Conservation (phyloP, 2,113 vertebrate species). For the Chaenocephalus aceratus region DNA sequence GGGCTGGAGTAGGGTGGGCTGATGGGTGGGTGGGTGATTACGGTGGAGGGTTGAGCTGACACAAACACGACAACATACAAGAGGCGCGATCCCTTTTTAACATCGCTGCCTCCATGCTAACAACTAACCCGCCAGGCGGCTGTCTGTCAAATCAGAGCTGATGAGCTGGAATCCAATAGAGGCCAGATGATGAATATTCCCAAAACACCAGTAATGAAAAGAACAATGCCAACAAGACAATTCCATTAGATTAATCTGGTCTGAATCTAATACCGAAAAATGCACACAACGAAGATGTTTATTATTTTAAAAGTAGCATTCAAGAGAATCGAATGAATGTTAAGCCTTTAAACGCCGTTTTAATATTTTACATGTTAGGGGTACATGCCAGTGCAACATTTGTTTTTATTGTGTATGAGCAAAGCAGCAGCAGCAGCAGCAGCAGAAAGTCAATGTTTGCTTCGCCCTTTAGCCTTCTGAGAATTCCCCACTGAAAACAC, state of each 20-base stretch:
- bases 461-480: slow-evolving; percentile 68
- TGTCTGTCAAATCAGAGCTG: slow-evolving; percentile 66
- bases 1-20: slow-evolving; percentile 62
- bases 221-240: slow-evolving; percentile 56
- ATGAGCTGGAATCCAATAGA: slow-evolving; percentile 72
- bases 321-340: background rate
- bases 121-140: slow-evolving; percentile 58
- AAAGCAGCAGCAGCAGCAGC: slow-evolving; percentile 27
- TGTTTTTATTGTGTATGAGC: slow-evolving; percentile 43
- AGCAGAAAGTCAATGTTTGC: slow-evolving; percentile 64
- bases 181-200: slow-evolving; percentile 68
- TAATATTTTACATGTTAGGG: slow-evolving; percentile 24
- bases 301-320: background rate
- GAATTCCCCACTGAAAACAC: slow-evolving; percentile 74
- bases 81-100: slow-evolving; percentile 70
- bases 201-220: slow-evolving; percentile 64
- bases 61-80: slow-evolving; percentile 80
- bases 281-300: background rate
- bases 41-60: slow-evolving; percentile 66
- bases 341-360: slow-evolving; percentile 3
- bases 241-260: slow-evolving; percentile 54
- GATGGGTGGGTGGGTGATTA: slow-evolving; percentile 62
- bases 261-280: slow-evolving; percentile 32
- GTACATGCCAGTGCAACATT: slow-evolving; percentile 39
- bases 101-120: slow-evolving; percentile 63